Conservation (phyloP, 92 coral and sea anemone genomes). For the Porites lobata region DNA sequence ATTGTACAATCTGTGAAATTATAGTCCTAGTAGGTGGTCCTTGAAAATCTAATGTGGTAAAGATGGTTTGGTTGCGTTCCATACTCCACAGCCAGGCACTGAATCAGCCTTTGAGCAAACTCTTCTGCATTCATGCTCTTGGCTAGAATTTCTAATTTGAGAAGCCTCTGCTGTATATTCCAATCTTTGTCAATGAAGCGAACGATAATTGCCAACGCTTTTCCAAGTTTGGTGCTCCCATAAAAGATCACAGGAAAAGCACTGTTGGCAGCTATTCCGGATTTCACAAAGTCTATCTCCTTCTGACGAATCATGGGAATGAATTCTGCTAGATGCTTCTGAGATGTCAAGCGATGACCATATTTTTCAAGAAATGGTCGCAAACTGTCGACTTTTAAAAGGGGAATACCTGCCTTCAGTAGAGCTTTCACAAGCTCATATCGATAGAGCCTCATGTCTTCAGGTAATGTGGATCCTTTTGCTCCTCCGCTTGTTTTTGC, state of each 20-base stretch:
- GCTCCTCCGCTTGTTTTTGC: conserved; percentile 21
- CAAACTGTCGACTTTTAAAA: conserved; percentile 54
- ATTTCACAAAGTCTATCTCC: conserved; percentile 67
- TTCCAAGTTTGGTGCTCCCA: conserved; percentile 72
- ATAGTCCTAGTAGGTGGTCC: no score
- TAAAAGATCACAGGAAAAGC: conserved; percentile 70
- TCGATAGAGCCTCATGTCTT: conserved; percentile 72
- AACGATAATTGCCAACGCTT: conserved; percentile 68
- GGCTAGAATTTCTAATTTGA: conserved; percentile 66
- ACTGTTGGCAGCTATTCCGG: conserved; percentile 57
- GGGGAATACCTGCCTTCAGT: conserved; percentile 55
- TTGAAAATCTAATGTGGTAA: not conserved
- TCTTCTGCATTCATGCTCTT: conserved; percentile 64
- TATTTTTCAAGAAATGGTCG: conserved; percentile 67
- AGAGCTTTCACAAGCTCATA: conserved; percentile 72
- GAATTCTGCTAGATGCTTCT: conserved; percentile 58
- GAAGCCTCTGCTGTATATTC: conserved; percentile 68
- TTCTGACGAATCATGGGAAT: conserved; percentile 64
- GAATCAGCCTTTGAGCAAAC: conserved; percentile 70
- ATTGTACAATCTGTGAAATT: no score
- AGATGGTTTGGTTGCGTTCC: conserved; percentile 55
- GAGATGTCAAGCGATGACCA: conserved; percentile 71
- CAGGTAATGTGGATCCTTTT: conserved; percentile 74
- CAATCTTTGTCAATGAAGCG: conserved; percentile 56
- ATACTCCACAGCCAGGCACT: conserved; percentile 73